phyloP scores from a whole-genome alignment of 1,140 invertebrate species.

The Eumeta japonica region DNA sequence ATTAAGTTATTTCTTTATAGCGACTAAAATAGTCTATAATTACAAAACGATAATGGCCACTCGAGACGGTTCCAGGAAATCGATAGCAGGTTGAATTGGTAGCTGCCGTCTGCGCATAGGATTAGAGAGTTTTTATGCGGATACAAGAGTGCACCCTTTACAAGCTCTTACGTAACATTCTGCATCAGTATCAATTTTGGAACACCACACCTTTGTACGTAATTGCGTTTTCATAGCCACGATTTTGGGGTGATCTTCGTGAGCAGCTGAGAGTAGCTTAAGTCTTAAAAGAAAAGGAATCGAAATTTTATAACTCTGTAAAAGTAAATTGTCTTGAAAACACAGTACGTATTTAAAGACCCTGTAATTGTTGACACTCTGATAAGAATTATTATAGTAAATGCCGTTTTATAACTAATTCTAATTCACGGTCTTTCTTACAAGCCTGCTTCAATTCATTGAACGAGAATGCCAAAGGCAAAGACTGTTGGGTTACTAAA shows the following conservation, averaged over 20 bases:
- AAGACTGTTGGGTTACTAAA: conserved; percentile 4
- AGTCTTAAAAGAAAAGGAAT: conserved; percentile 1
- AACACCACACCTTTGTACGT: conserved; percentile 51
- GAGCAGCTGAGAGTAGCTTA: conserved; percentile 11
- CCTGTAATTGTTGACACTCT: conserved; percentile 1
- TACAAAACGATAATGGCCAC: conserved; percentile 12
- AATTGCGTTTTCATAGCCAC: conserved; percentile 53
- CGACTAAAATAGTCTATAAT: conserved; percentile 13
- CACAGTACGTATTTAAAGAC: conserved; percentile 5
- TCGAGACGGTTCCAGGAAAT: conserved; percentile 14
- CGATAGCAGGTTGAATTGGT: conserved; percentile 11
- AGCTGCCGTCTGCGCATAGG: conserved; percentile 12
- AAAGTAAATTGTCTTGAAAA: conserved; percentile 3
- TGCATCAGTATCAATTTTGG: conserved; percentile 41
- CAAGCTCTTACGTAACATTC: conserved; percentile 19
- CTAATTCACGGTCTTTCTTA: background rate
- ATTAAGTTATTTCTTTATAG: conserved; percentile 4
- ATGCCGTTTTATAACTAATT: conserved; percentile 4
- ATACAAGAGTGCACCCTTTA: no score
- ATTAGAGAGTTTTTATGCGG: conserved; percentile 9
- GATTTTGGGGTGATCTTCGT: conserved; percentile 49
- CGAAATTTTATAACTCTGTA: background rate
- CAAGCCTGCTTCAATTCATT: conserved; percentile 1
- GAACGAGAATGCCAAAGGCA: background rate
- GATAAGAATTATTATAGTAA: conserved; percentile 1